Percentiles rank a stretch among this genome's conserved stretches.
phyloP scores from a whole-genome alignment of 2,888 invertebrate species.

The Cantharis rustica region DNA sequence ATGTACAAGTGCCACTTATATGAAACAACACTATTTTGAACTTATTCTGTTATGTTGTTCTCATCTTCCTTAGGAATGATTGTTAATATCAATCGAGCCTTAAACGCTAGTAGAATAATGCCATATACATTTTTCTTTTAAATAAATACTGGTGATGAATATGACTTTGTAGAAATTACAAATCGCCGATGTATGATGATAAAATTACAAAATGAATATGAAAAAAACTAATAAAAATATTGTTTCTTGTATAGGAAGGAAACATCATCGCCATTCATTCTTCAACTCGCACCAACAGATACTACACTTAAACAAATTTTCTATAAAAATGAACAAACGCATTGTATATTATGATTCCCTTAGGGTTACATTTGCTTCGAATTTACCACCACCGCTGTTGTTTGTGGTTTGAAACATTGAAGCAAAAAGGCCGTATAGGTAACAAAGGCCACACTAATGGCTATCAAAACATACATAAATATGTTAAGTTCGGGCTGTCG shows the following conservation, averaged over 20 bases:
- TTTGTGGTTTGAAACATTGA: constrained; percentile 83
- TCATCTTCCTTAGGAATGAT: constrained; percentile 36
- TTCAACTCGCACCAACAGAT: background rate
- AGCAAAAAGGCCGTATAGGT: constrained; percentile 89
- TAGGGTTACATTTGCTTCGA: constrained; percentile 66
- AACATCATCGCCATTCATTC: background rate
- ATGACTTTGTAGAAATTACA: background rate
- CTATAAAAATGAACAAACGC: constrained; percentile 6
- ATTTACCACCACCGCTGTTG: constrained; percentile 66
- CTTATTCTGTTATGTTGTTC: constrained; percentile 21
- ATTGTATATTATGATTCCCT: background rate
- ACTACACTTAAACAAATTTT: background rate
- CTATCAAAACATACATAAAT: constrained; percentile 91
- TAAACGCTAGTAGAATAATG: constrained; percentile 2
- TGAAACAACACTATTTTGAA: constrained; percentile 7
- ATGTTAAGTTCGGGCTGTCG: constrained; percentile 90
- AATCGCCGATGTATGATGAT: background rate
- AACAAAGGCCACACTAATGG: constrained; percentile 82
- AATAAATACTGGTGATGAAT: background rate
- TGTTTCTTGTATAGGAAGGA: constrained; percentile 11
- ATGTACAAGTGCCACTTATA: constrained; percentile 21
- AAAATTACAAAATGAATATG: constrained; percentile 2
- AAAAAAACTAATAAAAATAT: constrained; percentile 2
- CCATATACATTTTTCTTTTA: background rate
- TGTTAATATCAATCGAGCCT: constrained; percentile 30